Evolutionary conservation across 2,113 vertebrate species (phyloP).

Genomic region (Oreochromis aureus): DNA sequence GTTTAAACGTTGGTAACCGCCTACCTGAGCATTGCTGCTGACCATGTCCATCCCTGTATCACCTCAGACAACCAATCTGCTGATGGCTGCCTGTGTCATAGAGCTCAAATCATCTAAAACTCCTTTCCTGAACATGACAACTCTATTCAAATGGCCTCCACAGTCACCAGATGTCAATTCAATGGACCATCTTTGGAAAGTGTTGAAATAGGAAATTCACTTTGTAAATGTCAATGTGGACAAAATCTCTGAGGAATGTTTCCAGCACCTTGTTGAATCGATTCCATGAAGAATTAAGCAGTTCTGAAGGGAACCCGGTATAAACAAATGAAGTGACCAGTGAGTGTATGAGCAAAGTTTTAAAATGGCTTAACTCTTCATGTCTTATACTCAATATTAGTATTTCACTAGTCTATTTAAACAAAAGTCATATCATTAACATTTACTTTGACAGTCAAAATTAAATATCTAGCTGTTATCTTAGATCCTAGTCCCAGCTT

Average conservation of each 20-base stretch:
- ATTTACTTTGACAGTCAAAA: no score
- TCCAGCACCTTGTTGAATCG: not conserved
- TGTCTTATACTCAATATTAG: no score
- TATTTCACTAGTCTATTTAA: no score
- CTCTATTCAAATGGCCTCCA: not conserved
- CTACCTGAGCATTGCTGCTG: not conserved
- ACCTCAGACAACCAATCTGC: not conserved
- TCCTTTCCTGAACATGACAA: not conserved
- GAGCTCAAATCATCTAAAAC: not conserved
- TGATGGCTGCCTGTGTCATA: not conserved
- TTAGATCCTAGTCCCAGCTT: no score
- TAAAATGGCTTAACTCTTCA: no score
- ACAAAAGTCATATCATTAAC: no score
- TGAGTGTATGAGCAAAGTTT: no score
- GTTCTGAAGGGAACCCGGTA: not conserved
- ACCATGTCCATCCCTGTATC: not conserved
- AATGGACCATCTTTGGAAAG: not conserved
- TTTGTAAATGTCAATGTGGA: not conserved
- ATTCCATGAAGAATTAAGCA: not conserved
- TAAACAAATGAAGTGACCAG: no score
- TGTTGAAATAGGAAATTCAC: not conserved
- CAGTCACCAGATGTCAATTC: not conserved
- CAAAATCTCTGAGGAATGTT: not conserved
- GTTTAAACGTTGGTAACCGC: not conserved
- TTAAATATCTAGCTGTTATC: no score